phyloP scores from a whole-genome alignment of 2,113 vertebrate genomes.

The Sphaerodactylus townsendi region DNA sequence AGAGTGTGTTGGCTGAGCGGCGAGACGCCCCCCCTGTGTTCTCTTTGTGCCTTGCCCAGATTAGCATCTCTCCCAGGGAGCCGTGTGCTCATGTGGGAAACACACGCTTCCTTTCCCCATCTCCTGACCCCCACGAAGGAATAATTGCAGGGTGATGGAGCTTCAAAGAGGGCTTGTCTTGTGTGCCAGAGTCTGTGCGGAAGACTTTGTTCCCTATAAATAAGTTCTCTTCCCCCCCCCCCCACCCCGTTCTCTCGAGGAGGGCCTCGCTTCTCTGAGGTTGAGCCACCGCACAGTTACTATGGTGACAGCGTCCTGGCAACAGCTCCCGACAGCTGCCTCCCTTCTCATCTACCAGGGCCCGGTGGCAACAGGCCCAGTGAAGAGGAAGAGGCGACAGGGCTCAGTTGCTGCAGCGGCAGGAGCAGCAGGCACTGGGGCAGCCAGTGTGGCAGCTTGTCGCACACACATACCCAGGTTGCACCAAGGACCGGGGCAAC shows the following conservation, averaged over 20 bases:
- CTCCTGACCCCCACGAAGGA: neutral
- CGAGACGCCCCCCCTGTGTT: neutral
- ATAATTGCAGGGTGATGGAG: rapidly evolving
- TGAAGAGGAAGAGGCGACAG: neutral
- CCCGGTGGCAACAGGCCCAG: slow-evolving; percentile 34
- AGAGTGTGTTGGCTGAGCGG: neutral
- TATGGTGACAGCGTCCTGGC: slow-evolving; percentile 68
- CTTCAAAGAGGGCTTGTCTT: rapidly evolving
- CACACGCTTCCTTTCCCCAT: neutral
- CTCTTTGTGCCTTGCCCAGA: neutral
- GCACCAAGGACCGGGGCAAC: too few species aligned
- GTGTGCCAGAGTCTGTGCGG: neutral
- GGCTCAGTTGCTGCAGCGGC: neutral
- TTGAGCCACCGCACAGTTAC: slow-evolving; percentile 49
- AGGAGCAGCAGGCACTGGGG: too few species aligned
- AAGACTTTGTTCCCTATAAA: neutral
- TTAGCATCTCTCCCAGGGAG: neutral
- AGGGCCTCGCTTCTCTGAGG: slow-evolving; percentile 8
- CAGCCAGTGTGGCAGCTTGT: too few species aligned
- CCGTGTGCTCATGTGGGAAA: neutral
- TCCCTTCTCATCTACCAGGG: slow-evolving; percentile 39
- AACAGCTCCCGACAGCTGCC: slow-evolving; percentile 44
- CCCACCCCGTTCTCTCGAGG: neutral
- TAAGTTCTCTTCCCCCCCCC: neutral
- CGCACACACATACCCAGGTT: too few species aligned